Evolutionary conservation across 2,888 invertebrate species (phyloP).

Genomic region (Biston stratarius): DNA sequence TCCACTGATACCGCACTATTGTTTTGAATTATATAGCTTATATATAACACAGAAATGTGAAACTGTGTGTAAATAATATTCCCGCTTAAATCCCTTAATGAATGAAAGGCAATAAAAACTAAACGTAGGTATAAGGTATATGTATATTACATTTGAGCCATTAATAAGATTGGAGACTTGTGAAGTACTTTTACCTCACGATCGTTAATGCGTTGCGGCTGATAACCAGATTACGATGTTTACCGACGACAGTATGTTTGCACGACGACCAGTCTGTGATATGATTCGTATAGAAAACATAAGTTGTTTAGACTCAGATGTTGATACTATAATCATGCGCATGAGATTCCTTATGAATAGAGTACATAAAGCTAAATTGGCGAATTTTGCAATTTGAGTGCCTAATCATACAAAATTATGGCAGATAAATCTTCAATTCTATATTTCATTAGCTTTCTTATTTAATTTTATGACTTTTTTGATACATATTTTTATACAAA

Average conservation of each 20-base stretch:
- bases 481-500: conserved; percentile 29
- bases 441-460: conserved; percentile 5
- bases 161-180: conserved; percentile 25
- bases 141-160: conserved; percentile 17
- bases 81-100: not conserved
- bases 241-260: conserved; percentile 11
- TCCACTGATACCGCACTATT: too few species aligned
- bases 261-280: conserved; percentile 4
- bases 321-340: conserved; percentile 16
- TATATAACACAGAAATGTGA: conserved; percentile 7
- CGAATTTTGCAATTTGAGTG: conserved; percentile 11
- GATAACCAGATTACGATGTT: conserved; percentile 30
- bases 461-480: conserved; percentile 15
- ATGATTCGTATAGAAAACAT: conserved; percentile 5
- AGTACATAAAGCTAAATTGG: conserved; percentile 16
- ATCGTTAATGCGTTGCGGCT: conserved; percentile 20
- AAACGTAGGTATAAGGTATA: conserved; percentile 8
- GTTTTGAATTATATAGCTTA: not conserved
- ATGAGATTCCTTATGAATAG: conserved; percentile 44
- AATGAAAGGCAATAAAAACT: conserved; percentile 16
- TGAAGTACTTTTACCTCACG: conserved; percentile 1
- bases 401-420: conserved; percentile 2
- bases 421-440: conserved; percentile 6
- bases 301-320: conserved; percentile 2
- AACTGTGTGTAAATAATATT: not conserved